phyloP scores from a whole-genome alignment of 2,113 vertebrate genomes.

The Semicossyphus pulcher region DNA sequence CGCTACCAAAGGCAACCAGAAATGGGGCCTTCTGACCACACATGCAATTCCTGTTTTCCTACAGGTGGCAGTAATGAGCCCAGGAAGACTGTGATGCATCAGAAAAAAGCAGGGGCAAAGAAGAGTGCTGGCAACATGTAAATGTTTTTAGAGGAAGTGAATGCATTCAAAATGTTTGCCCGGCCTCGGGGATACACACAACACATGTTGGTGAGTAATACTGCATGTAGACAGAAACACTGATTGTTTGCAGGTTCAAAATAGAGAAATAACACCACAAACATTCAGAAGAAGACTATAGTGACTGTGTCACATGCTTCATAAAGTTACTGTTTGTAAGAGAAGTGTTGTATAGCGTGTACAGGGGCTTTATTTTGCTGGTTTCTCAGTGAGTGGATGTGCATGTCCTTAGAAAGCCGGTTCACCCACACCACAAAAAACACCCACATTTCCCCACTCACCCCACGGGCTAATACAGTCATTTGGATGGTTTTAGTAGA shows the following conservation, averaged over 20 bases:
- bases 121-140: neutral
- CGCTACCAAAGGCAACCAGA: neutral
- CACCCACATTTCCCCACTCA: neutral
- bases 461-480: neutral
- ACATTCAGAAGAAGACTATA: too few species aligned
- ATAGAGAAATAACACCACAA: neutral
- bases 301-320: neutral
- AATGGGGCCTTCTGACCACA: too few species aligned
- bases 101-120: neutral
- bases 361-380: neutral
- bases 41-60: conserved; percentile 14
- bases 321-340: neutral
- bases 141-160: neutral
- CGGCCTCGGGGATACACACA: neutral
- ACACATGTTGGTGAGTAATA: neutral
- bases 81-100: neutral
- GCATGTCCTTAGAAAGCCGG: neutral
- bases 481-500: neutral
- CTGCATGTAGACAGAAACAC: neutral
- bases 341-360: neutral
- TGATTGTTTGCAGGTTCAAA: neutral
- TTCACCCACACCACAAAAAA: neutral
- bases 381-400: neutral
- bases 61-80: neutral
- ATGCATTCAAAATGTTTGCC: neutral